Evolutionary conservation across 2,797 vertebrate genomes (phyloP).

Genomic region (Ceryle rudis): DNA sequence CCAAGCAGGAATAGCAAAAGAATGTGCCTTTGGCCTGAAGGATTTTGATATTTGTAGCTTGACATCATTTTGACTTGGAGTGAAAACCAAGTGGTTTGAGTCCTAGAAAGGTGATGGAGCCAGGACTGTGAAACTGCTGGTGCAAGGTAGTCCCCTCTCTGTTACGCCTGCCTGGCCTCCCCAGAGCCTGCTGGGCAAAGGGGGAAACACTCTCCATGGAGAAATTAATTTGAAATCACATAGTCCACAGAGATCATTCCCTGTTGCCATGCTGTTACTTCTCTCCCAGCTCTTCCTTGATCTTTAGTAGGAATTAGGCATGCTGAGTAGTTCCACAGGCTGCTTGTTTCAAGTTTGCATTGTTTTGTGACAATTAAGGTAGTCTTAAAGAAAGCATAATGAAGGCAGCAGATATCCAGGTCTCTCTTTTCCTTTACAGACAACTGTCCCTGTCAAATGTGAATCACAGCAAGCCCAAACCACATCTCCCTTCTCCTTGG

Average conservation of each 20-base stretch:
- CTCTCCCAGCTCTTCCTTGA: background rate
- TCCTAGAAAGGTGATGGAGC: background rate
- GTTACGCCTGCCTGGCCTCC: background rate
- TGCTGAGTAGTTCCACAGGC: background rate
- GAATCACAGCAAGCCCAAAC: background rate
- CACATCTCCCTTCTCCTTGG: accelerated
- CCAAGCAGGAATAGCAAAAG: background rate
- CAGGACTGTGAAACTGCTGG: background rate
- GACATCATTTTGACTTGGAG: background rate
- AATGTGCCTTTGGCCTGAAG: background rate
- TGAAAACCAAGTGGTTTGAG: background rate
- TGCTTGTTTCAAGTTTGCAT: background rate
- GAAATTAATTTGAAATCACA: background rate
- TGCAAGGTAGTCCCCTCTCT: background rate
- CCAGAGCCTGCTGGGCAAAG: background rate
- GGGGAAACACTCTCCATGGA: accelerated
- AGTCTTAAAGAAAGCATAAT: background rate
- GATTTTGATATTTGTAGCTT: background rate
- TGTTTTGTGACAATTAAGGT: background rate
- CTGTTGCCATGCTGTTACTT: background rate
- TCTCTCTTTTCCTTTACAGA: background rate
- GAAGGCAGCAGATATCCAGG: background rate
- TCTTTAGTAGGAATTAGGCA: background rate
- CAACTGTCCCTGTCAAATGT: background rate
- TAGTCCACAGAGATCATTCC: background rate